A percentile compares a stretch with the other conserved stretches of the same genome.
Evolutionary conservation across 2,797 vertebrate genomes (phyloP).

Genomic region (Sebastes ruberrimus): DNA sequence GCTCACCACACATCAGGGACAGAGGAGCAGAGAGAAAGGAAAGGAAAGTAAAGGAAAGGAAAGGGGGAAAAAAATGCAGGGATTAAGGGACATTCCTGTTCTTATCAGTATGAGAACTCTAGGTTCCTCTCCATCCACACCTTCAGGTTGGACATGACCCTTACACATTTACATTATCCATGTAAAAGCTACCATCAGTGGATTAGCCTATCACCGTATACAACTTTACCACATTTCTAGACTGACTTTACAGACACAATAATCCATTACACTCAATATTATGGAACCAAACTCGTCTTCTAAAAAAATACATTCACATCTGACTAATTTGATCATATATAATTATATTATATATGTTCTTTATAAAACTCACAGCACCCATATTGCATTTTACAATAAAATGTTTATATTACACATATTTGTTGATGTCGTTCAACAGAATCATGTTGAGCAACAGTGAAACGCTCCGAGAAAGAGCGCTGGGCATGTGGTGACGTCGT

Average conservation of each 20-base stretch:
- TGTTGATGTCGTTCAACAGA: background rate
- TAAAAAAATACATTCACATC: background rate
- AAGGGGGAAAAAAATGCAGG: background rate
- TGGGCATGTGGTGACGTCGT: too few species aligned
- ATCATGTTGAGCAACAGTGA: too few species aligned
- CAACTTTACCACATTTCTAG: background rate
- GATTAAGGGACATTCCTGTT: background rate
- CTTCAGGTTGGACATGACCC: background rate
- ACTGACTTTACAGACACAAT: background rate
- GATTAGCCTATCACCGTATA: background rate
- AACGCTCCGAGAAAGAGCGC: too few species aligned
- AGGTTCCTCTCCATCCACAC: background rate
- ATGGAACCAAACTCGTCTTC: background rate
- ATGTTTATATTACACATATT: background rate
- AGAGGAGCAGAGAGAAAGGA: conserved; percentile 22
- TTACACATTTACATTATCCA: accelerated
- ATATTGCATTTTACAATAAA: background rate
- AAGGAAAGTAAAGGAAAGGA: background rate
- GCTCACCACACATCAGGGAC: background rate
- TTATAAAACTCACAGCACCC: too few species aligned
- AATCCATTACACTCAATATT: background rate
- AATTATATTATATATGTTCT: too few species aligned
- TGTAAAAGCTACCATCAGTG: background rate
- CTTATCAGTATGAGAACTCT: background rate
- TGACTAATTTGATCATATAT: too few species aligned